Conservation (phyloP, 2,113 vertebrate genomes). For the Monopterus albus region DNA sequence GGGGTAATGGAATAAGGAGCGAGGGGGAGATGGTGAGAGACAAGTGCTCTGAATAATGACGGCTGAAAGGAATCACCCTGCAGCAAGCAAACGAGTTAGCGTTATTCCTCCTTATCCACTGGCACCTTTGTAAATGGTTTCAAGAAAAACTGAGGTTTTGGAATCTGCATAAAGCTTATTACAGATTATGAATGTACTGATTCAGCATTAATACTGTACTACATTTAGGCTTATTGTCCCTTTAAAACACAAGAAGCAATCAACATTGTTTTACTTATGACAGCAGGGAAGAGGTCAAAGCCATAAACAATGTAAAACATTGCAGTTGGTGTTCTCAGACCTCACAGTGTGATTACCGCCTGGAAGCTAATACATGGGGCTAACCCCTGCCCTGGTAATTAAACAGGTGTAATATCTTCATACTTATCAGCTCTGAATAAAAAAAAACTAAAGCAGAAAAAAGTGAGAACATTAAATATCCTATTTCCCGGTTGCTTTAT, state of each 20-base stretch:
- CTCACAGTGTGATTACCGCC: constrained; percentile 40
- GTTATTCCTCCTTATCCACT: constrained; percentile 3
- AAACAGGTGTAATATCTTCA: constrained; percentile 46
- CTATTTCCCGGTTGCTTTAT: constrained; percentile 33
- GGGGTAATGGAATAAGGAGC: constrained; percentile 35
- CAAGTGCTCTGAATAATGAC: constrained; percentile 54
- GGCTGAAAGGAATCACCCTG: constrained; percentile 43
- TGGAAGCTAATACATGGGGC: constrained; percentile 13
- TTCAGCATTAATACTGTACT: neutral
- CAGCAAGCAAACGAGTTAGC: constrained; percentile 33
- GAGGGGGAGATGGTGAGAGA: constrained; percentile 20
- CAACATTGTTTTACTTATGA: neutral
- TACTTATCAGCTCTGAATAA: constrained; percentile 22
- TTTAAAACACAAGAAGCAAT: neutral
- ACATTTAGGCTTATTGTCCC: neutral
- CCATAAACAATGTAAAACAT: no score
- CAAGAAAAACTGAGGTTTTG: neutral
- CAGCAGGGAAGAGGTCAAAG: constrained; percentile 23
- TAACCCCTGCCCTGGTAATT: constrained; percentile 27
- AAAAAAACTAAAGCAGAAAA: neutral
- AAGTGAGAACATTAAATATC: constrained; percentile 13
- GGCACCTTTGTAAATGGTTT: neutral
- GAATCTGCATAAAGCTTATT: neutral
- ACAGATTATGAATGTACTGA: neutral
- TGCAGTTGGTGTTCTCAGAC: no score